These are phyloP conservation scores for Columba livia DNA, from an alignment of 2,113 vertebrate species.

Conservation along the genomic window DNA sequence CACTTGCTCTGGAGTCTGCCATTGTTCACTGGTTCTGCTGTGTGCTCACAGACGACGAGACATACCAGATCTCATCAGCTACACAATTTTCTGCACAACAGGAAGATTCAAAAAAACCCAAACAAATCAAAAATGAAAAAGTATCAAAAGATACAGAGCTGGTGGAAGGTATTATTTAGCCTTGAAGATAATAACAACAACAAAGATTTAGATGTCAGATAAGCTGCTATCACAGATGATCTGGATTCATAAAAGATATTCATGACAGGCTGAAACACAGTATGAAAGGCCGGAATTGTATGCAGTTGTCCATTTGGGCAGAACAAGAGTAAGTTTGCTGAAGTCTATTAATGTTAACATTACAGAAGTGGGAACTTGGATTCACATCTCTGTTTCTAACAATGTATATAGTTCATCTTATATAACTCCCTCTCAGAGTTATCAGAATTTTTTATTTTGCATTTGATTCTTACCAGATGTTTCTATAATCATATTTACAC, in stretches of 20 bases:
- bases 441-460: neutral
- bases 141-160: neutral
- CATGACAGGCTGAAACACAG: neutral
- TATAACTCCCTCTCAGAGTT: neutral
- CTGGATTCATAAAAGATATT: neutral
- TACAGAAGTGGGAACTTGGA: neutral
- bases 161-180: neutral
- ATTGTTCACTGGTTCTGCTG: neutral
- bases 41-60: accelerated
- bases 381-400: neutral
- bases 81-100: neutral
- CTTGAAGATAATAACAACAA: neutral
- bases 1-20: neutral
- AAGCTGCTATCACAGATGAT: neutral
- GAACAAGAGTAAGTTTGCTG: neutral
- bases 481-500: neutral
- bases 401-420: neutral
- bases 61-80: neutral
- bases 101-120: neutral
- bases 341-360: neutral
- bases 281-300: neutral
- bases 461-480: neutral
- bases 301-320: neutral
- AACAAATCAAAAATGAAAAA: neutral
- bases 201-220: conserved; percentile 28